Evolutionary conservation across 2,113 vertebrate species (phyloP).

Genomic region (Procavia capensis): DNA sequence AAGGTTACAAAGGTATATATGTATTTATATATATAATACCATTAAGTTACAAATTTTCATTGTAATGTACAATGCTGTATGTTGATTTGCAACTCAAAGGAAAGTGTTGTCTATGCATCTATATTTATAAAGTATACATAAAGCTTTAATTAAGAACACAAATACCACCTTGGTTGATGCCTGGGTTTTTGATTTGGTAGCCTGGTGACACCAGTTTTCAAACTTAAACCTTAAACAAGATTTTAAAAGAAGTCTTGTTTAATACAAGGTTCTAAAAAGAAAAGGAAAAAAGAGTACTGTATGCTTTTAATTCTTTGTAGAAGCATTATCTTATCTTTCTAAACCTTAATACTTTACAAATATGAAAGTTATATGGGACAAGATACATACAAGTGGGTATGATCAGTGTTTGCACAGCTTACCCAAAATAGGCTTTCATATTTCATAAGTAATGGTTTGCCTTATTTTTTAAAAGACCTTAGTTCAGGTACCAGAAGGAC

Average conservation of each 20-base stretch:
- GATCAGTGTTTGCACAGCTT: slow-evolving; percentile 38
- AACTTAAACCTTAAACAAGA: slow-evolving; percentile 68
- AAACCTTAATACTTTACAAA: slow-evolving; percentile 49
- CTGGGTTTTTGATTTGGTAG: slow-evolving; percentile 64
- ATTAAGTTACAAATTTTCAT: slow-evolving; percentile 77
- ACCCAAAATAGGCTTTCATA: neutral
- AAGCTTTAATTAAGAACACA: slow-evolving; percentile 66
- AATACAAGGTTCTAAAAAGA: slow-evolving; percentile 81
- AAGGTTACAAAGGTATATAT: slow-evolving; percentile 80
- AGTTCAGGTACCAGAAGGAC: slow-evolving; percentile 25
- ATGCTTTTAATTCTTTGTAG: slow-evolving; percentile 59
- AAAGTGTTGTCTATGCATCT: slow-evolving; percentile 67
- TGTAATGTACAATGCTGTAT: slow-evolving; percentile 81
- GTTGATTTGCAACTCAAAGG: slow-evolving; percentile 68
- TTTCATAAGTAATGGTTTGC: slow-evolving; percentile 47
- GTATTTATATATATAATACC: slow-evolving; percentile 73
- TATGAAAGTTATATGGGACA: neutral
- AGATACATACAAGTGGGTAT: neutral
- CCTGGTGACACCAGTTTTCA: slow-evolving; percentile 36
- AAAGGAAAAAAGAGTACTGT: slow-evolving; percentile 68
- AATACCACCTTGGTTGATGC: slow-evolving; percentile 61
- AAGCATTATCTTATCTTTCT: slow-evolving; percentile 38
- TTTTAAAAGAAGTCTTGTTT: slow-evolving; percentile 75
- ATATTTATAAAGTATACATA: slow-evolving; percentile 61
- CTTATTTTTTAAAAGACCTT: slow-evolving; percentile 16